A percentile compares a stretch with the other conserved stretches of the same genome.
Evolutionary conservation across 2,113 vertebrate species (phyloP).

Genomic region (Cettia cetti): DNA sequence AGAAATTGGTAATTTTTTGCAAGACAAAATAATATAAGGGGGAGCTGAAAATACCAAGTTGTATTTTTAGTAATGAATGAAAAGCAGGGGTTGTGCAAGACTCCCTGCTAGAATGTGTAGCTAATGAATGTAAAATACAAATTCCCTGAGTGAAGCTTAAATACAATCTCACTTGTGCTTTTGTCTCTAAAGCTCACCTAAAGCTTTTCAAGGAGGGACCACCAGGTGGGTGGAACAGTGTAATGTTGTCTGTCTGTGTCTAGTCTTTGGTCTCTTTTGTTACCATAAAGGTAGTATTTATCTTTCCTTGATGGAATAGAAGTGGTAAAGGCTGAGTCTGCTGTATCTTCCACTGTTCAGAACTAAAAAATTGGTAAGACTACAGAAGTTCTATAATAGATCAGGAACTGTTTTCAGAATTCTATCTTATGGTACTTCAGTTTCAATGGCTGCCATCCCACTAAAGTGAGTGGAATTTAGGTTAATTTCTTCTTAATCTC

Average conservation of each 20-base stretch:
- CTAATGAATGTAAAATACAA: neutral
- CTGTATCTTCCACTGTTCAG: neutral
- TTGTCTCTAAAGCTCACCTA: neutral
- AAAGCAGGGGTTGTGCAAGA: neutral
- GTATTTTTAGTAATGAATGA: neutral
- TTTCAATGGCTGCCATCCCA: neutral
- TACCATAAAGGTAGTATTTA: neutral
- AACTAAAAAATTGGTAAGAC: neutral
- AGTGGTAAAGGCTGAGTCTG: neutral
- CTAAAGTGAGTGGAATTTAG: neutral
- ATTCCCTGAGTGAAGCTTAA: neutral
- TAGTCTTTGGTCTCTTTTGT: neutral
- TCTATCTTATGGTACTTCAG: accelerated
- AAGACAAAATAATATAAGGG: neutral
- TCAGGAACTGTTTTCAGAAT: neutral
- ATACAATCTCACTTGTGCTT: constrained; percentile 9
- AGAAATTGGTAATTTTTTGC: neutral
- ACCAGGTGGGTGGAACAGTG: constrained; percentile 24
- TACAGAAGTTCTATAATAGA: neutral
- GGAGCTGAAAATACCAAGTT: neutral
- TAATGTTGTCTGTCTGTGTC: constrained; percentile 15
- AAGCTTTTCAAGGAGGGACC: neutral
- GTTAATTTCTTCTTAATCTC: neutral
- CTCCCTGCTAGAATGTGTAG: neutral
- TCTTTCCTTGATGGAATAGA: neutral